Base-by-base conservation (phyloP, 2,888 invertebrate species). In the Lottia gigantea region DNA sequence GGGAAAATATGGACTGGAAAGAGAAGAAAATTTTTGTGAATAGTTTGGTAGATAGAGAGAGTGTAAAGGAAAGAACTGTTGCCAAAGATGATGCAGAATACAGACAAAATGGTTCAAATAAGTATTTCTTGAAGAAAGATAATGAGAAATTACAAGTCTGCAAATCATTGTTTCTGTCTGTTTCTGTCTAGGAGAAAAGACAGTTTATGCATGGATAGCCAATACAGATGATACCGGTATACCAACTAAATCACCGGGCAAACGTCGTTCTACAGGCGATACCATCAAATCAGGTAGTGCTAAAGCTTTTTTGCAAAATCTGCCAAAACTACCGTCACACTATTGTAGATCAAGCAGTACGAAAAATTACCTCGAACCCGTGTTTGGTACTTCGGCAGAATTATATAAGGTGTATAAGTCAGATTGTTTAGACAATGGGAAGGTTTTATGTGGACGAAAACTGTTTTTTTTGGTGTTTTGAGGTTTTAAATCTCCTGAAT, bases 251-350 rank as follows among this genome's bases (percentile, higher is more conserved):
- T 16, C 46, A 19, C 3, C 66, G 15, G 19, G 19, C 19, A n/a
- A 6, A 49, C 49, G n/a, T 40, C 15, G 31, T 19, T 19, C 67
- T 46, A 67, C 19, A 12, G 45, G 61, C 26, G 40, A 40, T 45
- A 25, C 3, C 26, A 61, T 14, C 61, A 16, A 67, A 67, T 25
- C 15, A 14, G 23, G 23, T 23, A 19, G 19, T 8, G 31, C 45
- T 15, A 31, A 23, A 14, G 0, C 31, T 14, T 69, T 69, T 31
- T n/a, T 65, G 14, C 49, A 64, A 19, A 26, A 46, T 1, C 45
- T 69, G 25, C 69, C 69, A 7, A 64, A 47, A 19, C n/a, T 64
- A 31, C 64, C 64, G 4, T 69, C 61, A 26, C 64, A 64, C 23
- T 69, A 69, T 31, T 69, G 64, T 23, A 47, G 49, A 19, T 31